Conservation (phyloP, 1,140 invertebrate species). For the Drosophila mauritiana region DNA sequence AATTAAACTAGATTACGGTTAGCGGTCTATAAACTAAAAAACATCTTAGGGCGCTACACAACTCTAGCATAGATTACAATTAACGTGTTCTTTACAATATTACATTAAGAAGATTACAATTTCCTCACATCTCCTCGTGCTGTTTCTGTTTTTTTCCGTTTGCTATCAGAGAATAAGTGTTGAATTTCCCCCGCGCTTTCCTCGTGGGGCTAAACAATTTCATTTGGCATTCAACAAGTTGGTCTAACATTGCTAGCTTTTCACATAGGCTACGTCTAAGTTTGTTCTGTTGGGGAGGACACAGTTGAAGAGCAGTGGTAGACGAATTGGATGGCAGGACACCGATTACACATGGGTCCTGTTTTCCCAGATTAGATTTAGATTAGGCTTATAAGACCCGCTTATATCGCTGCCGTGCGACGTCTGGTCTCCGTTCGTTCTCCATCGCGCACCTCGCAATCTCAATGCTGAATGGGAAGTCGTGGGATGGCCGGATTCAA, state of each 20-base stretch:
- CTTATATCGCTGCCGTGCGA: conserved; percentile 79
- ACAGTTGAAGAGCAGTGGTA: conserved; percentile 44
- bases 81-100: conserved; percentile 62
- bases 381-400: conserved; percentile 81
- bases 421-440: conserved; percentile 47
- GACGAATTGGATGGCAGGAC: conserved; percentile 26
- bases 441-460: conserved; percentile 25
- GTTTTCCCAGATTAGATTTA: conserved; percentile 39
- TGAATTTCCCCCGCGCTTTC: conserved; percentile 37
- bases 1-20: conserved; percentile 79
- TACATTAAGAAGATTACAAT: conserved; percentile 46
- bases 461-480: conserved; percentile 9
- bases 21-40: conserved; percentile 79
- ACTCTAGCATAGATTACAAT: conserved; percentile 65
- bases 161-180: conserved; percentile 53
- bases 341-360: conserved; percentile 13
- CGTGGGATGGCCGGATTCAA: conserved; percentile 23
- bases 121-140: conserved; percentile 18
- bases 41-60: conserved; percentile 67
- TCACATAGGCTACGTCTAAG: conserved; percentile 65
- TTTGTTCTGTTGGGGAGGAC: conserved; percentile 61
- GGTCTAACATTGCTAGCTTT: conserved; percentile 64
- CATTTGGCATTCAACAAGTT: conserved; percentile 79
- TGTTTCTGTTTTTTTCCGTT: conserved; percentile 4
- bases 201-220: conserved; percentile 55